Percentiles rank a stretch among this genome's conserved stretches.
phyloP scores from a whole-genome alignment of 2,888 invertebrate genomes.

The Zygaena filipendulae region DNA sequence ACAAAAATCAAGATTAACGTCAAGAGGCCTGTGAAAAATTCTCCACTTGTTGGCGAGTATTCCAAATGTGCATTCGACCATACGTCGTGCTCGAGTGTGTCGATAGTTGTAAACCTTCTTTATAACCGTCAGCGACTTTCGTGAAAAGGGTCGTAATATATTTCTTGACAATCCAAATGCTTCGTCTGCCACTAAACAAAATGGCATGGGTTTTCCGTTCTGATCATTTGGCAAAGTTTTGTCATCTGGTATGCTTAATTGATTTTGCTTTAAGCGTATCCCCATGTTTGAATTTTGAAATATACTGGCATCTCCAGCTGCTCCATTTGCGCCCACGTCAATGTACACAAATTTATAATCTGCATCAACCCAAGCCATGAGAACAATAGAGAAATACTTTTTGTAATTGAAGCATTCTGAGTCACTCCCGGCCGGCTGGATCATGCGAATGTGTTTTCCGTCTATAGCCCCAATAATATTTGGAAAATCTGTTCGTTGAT shows the following conservation, averaged over 20 bases:
- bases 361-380: constrained; percentile 18
- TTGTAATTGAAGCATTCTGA: constrained; percentile 23
- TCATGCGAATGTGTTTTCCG: constrained; percentile 17
- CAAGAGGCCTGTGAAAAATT: too few relatives aligned
- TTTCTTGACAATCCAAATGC: constrained; percentile 8
- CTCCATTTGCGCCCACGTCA: constrained; percentile 22
- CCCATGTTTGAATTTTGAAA: constrained; percentile 22
- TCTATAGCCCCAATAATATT: constrained; percentile 24
- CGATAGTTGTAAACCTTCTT: too few relatives aligned
- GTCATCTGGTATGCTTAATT: constrained; percentile 4
- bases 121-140: too few relatives aligned
- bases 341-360: constrained; percentile 17
- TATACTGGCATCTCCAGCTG: constrained; percentile 19
- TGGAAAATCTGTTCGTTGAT: constrained; percentile 21
- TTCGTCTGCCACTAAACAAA: constrained; percentile 8
- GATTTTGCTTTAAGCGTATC: constrained; percentile 12
- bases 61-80: too few relatives aligned
- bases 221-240: constrained; percentile 7
- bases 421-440: constrained; percentile 19
- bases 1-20: too few relatives aligned
- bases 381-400: constrained; percentile 17
- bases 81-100: too few relatives aligned
- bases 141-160: constrained; percentile 11
- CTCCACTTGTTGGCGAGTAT: too few relatives aligned
- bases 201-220: constrained; percentile 7